Evolutionary conservation across 2,113 vertebrate species (phyloP), one percentile per base, ranked within the genome.

Genomic region (Heterotilapia buettikoferi): DNA sequence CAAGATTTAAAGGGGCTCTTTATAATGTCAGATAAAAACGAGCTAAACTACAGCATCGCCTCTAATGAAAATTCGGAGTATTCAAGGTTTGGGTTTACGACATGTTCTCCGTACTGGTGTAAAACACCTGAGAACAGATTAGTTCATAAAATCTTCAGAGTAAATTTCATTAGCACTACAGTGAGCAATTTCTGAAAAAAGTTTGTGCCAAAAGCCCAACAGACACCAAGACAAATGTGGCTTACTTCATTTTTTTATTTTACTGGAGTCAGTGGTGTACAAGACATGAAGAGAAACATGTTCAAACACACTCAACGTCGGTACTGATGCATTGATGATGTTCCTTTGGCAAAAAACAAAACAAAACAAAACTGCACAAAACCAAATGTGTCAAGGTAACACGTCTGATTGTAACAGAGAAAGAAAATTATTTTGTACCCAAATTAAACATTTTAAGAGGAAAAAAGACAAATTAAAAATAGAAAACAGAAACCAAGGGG

Each of bases 161-260:
- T 47, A 29, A 47, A 76, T 47, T 18, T 47, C 68, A 47, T 47
- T 76, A 29, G 40, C 24, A 76, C 40, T 45, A 76, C 68, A 47
- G 68, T 76, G 40, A 76, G 40, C 6, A 73, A 45, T 73, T 29
- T 73, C 40, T n/a, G 40, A 1, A 16, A 7, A 73, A 73, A 2
- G n/a, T 38, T 45, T 82, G 16, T 47, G 38, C 3, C n/a, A 82
- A 18, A 50, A 10, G 47, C 4, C 18, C 9, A 82, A 53, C n/a
- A 81, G 13, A 45, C 54, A 82, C 5, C 9, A 56, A 40, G 53
- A 57, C 52, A 88, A 45, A 50, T 54, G 38, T 83, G 16, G 16
- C 84, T 24, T 66, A 91, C 33, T 63, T 85, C 47, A n/a, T 86
- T 85, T 82, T 87, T 88, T 92, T 29, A 81, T 88, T 92, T 84